Base-by-base conservation (phyloP, 2,888 invertebrate genomes). In the Nebria brevicollis region DNA sequence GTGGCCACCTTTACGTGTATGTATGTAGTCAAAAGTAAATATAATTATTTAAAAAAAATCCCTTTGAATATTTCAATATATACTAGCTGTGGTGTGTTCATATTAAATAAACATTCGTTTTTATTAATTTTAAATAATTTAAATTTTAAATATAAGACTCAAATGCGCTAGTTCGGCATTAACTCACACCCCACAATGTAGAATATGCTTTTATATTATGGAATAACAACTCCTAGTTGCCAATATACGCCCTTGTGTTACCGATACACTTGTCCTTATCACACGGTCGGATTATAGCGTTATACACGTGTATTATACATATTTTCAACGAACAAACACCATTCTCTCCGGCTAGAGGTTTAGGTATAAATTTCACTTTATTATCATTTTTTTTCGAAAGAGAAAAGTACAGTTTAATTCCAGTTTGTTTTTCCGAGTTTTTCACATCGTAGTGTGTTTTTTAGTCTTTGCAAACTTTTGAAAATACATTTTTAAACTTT, bases 381-480 rank as follows among this genome's bases (percentile, higher is more conserved):
- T 66, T 66, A 66, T 66, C 25, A 15, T 34, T 34, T 34, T 34
- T 34, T 66, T 66, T 66, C 8, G 66, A 66, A 66, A 66, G 8
- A 13, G 7, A 25, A 66, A 66, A 66, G 25, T 66, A 13, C 7
- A 66, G 66, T 13, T 66, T 66, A 66, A 66, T 66, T 66, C 66
- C 25, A n/a, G 66, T 66, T 66, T 66, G 66, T 66, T 66, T 66
- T 66, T 15, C 66, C 25, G 13, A 15, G 13, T 66, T 66, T 66
- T 11, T 6, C 13, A 66, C 66, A 7, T n/a, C 66, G 34, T 34
- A 34, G 34, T 34, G 34, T 66, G 66, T n/a, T 13, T 66, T 20
- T 10, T 66, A 15, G 7, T 66, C 25, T 25, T 66, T 66, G 7
- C 11, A 66, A 66, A 66, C 66, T 66, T 66, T 66, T 8, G 34